phyloP scores from a whole-genome alignment of 2,888 invertebrate genomes.

The Stenichneumon culpator region DNA sequence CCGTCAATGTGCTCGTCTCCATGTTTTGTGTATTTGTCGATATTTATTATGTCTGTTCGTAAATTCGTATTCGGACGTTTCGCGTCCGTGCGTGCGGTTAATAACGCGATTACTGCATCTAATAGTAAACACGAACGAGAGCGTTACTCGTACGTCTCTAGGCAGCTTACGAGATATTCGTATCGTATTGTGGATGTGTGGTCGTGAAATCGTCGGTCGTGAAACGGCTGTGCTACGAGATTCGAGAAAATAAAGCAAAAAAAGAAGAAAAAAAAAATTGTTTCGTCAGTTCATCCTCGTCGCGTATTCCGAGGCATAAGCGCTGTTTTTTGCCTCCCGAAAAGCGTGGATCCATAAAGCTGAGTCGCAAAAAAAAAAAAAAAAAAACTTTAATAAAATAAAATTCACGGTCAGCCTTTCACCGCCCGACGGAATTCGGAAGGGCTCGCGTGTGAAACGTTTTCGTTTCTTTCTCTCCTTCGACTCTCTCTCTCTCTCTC shows the following conservation, averaged over 20 bases:
- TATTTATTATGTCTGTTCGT: neutral
- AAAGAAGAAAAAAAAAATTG: neutral
- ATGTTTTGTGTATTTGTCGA: too few species aligned
- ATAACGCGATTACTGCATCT: neutral
- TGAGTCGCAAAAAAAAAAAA: neutral
- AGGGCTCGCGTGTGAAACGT: neutral
- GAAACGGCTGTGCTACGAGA: neutral
- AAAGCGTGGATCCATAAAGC: neutral
- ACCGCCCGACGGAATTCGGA: neutral
- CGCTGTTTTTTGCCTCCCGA: neutral
- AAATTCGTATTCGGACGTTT: neutral
- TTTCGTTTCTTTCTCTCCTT: neutral
- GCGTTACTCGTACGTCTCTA: neutral
- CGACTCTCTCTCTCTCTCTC: neutral
- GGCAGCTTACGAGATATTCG: neutral
- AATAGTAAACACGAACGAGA: neutral
- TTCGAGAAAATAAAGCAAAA: neutral
- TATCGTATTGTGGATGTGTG: neutral
- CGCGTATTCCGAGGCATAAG: neutral
- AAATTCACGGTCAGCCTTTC: conserved; percentile 7
- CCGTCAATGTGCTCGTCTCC: neutral
- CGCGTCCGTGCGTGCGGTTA: too few species aligned
- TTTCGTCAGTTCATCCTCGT: neutral
- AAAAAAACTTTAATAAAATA: neutral
- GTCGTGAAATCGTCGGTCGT: neutral